Conservation (phyloP, 2,113 vertebrate genomes). For the Onychostoma macrolepis region DNA sequence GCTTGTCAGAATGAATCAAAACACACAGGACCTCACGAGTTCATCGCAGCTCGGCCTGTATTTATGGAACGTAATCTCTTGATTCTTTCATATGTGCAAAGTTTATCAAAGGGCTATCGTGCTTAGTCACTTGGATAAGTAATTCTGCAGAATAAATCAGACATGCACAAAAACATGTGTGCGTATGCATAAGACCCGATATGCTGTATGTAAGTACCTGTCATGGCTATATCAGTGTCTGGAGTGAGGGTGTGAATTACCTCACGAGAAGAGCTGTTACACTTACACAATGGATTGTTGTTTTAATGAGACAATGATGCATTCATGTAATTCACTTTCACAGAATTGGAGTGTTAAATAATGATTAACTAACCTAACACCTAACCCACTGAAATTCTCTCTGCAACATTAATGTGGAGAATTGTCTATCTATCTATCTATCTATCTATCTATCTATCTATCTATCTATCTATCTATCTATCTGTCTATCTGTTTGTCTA, state of each 20-base stretch:
- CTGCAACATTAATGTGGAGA: not conserved
- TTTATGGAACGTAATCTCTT: constrained; percentile 11
- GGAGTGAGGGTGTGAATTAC: constrained; percentile 38
- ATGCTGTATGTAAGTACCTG: not conserved
- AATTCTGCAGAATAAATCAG: not conserved
- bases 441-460: no score
- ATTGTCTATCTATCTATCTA: not conserved
- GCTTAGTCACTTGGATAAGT: not conserved
- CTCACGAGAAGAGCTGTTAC: constrained; percentile 51
- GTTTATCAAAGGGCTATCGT: constrained; percentile 13
- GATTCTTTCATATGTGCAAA: constrained; percentile 32
- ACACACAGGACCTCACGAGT: constrained; percentile 32
- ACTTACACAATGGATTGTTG: constrained; percentile 54
- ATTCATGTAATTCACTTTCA: constrained; percentile 51
- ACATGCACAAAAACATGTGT: not conserved
- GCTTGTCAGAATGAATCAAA: constrained; percentile 27
- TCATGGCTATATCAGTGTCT: not conserved
- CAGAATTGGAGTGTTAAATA: constrained; percentile 31
- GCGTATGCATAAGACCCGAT: not conserved
- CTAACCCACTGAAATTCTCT: not conserved
- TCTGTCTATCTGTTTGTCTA: no score
- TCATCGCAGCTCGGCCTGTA: constrained; percentile 16
- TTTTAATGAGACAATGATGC: constrained; percentile 57
- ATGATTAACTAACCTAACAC: constrained; percentile 49
- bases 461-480: not conserved